These are phyloP conservation scores for Acronicta psi DNA, from an alignment of 2,888 invertebrate genomes.

Conservation along the genomic window DNA sequence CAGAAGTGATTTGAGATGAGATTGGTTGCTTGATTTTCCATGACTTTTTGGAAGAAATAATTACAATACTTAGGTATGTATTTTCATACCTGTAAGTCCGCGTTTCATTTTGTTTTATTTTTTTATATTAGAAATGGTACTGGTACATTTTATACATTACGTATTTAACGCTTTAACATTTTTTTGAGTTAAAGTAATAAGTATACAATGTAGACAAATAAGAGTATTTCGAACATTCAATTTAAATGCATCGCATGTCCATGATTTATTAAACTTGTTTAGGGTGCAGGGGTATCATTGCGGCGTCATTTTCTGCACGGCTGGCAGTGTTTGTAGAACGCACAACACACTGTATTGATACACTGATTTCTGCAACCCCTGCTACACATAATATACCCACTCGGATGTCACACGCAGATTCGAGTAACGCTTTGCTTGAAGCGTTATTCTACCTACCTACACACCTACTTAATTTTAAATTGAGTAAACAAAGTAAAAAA, in stretches of 20 bases:
- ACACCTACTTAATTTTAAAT: not conserved
- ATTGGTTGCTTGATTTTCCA: too few species aligned
- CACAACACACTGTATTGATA: constrained; percentile 52
- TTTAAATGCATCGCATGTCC: constrained; percentile 38
- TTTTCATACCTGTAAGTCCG: too few species aligned
- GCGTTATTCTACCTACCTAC: not conserved
- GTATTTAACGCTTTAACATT: too few species aligned
- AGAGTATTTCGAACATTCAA: constrained; percentile 17
- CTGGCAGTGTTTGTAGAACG: constrained; percentile 72
- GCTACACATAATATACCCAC: constrained; percentile 15
- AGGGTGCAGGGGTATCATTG: constrained; percentile 74
- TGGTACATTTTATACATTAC: too few species aligned
- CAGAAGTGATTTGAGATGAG: too few species aligned
- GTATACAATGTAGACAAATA: not conserved
- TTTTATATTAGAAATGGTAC: too few species aligned
- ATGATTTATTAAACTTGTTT: constrained; percentile 54
- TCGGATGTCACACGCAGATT: constrained; percentile 23
- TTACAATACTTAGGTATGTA: too few species aligned
- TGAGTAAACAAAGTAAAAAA: constrained; percentile 2
- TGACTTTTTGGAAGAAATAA: too few species aligned
- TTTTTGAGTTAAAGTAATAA: not conserved
- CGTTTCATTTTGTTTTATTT: too few species aligned
- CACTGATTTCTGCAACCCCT: constrained; percentile 37
- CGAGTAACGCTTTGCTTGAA: not conserved
- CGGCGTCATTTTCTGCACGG: constrained; percentile 74